Base-by-base conservation (phyloP, 2,797 vertebrate genomes). In the Pelodytes ibericus region DNA sequence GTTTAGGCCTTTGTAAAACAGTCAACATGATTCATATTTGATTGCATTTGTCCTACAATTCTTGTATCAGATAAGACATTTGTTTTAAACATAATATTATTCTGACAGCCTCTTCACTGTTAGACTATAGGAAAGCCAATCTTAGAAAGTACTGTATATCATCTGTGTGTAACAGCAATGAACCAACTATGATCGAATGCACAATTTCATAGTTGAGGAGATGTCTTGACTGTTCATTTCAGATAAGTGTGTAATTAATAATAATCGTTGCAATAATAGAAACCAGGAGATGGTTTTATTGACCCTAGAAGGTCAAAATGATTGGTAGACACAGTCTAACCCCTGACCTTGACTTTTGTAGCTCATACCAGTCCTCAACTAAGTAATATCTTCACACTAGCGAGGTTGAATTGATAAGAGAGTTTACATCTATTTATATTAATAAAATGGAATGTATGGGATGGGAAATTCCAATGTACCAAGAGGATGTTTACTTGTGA, bases 71-170 rank as follows among this genome's bases (percentile, higher is more conserved):
- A 78, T 72, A 79, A 79, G 70, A 25, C 62, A 72, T 72, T 79
- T 73, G 63, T 73, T 68, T 79, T 39, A 73, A 67, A 67, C 63
- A 41, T 68, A 79, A 79, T 67, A 79, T 56, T 72, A 79, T 79
- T 73, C 64, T 71, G 72, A 79, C 49, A 73, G 30, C 62, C 66
- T 72, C 39, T 72, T 79, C 60, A 73, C 62, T 41, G 63, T 39
- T 56, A 30, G 41, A 68, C 62, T 72, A 56, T 60, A 66, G 16
- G 63, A 61, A 72, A 67, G 29, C 29, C 63, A 68, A 59, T 71
- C 70, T 68, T 73, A 41, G 26, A 56, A 41, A 68, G 53, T 73
- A 58, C 27, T 53, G 49, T 53, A 53, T 53, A 68, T 73, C 62
- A 68, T 72, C 41, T 30, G 70, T 66, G 58, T 66, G 51, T 26